A percentile compares a stretch with the other conserved stretches of the same genome.
Evolutionary conservation across 2,797 vertebrate genomes (phyloP).

Genomic region (Chanos chanos): DNA sequence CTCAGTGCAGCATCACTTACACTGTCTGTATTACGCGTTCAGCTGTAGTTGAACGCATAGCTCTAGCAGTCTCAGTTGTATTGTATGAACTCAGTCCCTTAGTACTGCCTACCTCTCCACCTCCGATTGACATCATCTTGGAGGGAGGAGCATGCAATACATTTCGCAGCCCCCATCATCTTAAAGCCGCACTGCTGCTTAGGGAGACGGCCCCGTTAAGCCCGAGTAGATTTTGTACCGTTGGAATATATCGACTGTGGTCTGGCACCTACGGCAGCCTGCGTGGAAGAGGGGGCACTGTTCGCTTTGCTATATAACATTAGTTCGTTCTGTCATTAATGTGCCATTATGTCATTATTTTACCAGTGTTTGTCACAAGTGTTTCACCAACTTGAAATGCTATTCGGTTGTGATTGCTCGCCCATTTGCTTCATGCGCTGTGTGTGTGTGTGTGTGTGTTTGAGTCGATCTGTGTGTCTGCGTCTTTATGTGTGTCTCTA

Average conservation of each 20-base stretch:
- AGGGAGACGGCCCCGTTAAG: conserved; percentile 54
- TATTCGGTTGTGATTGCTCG: too few relatives aligned
- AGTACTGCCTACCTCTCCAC: conserved; percentile 68
- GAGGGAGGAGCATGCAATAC: conserved; percentile 71
- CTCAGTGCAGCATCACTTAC: conserved; percentile 76
- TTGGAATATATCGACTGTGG: conserved; percentile 40
- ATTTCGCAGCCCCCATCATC: conserved; percentile 66
- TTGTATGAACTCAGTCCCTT: conserved; percentile 74
- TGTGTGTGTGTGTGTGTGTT: too few relatives aligned
- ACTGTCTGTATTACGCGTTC: conserved; percentile 70
- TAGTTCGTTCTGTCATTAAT: conserved; percentile 39
- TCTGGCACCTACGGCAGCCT: conserved; percentile 40
- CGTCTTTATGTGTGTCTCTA: too few relatives aligned
- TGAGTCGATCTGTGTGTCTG: too few relatives aligned
- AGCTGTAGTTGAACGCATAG: conserved; percentile 72
- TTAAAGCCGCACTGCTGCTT: conserved; percentile 76
- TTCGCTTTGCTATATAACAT: conserved; percentile 66
- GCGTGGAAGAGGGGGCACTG: conserved; percentile 72
- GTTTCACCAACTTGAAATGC: too few relatives aligned
- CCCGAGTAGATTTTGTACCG: conserved; percentile 42
- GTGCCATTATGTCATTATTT: conserved; percentile 39
- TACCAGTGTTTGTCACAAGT: neutral
- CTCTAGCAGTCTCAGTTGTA: conserved; percentile 76
- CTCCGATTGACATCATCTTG: conserved; percentile 79
- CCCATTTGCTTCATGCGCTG: too few relatives aligned